phyloP scores from a whole-genome alignment of 2,888 invertebrate genomes.

The Copidosoma aretas region DNA sequence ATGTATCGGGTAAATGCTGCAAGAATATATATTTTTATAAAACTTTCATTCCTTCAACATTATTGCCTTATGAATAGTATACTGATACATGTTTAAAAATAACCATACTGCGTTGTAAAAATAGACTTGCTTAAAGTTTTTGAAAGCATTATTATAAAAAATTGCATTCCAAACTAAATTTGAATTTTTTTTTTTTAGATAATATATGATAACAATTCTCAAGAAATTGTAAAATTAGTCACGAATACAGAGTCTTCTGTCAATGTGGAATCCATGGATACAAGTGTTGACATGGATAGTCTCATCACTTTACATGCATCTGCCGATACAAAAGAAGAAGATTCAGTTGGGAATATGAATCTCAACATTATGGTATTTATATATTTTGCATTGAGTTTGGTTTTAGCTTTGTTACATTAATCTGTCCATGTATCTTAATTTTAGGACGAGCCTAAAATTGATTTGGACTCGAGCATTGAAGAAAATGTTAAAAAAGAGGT shows the following conservation, averaged over 20 bases:
- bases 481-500: background rate
- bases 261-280: background rate
- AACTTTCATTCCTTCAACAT: too few species aligned
- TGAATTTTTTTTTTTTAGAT: conserved; percentile 23
- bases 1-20: too few species aligned
- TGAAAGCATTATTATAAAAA: conserved; percentile 4
- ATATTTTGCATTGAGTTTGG: background rate
- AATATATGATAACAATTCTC: conserved; percentile 32
- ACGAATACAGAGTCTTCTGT: conserved; percentile 12
- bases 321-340: conserved; percentile 24
- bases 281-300: conserved; percentile 19
- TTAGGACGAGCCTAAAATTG: background rate
- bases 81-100: too few species aligned
- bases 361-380: background rate
- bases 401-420: background rate
- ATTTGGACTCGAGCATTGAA: background rate
- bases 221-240: conserved; percentile 24
- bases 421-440: background rate
- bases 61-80: too few species aligned
- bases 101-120: too few species aligned
- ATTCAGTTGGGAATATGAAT: background rate
- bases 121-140: too few species aligned
- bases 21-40: too few species aligned
- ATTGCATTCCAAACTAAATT: background rate
- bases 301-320: conserved; percentile 36